Evolutionary conservation across 2,113 vertebrate genomes (phyloP).

Genomic region (Leuciscus idus): DNA sequence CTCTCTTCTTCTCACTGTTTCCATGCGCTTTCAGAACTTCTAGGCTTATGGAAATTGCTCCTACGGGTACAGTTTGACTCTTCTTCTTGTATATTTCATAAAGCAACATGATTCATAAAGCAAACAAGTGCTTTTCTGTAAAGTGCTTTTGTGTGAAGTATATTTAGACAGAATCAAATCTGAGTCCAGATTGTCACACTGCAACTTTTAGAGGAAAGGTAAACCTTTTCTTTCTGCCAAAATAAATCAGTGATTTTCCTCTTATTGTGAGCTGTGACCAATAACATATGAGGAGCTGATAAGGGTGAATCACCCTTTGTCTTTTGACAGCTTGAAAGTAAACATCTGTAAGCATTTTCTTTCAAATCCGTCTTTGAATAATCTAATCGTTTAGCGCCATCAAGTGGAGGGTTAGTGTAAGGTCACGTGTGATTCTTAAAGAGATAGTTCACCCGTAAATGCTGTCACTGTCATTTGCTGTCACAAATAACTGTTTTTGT

Average conservation of each 20-base stretch:
- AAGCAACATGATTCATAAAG: background rate
- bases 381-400: conserved; percentile 6
- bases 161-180: background rate
- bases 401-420: background rate
- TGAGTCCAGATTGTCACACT: background rate
- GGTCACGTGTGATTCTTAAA: background rate
- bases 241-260: background rate
- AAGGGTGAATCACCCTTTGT: no score
- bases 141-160: background rate
- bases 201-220: background rate
- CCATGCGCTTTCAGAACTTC: conserved; percentile 34
- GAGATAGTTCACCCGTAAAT: background rate
- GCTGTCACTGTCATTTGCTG: background rate
- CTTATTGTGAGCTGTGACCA: background rate
- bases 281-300: background rate
- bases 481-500: background rate
- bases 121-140: background rate
- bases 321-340: background rate
- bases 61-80: conserved; percentile 21
- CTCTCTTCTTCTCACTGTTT: conserved; percentile 49
- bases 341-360: background rate
- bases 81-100: conserved; percentile 1
- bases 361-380: background rate
- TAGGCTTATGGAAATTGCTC: conserved; percentile 48
- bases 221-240: background rate